Evolutionary conservation across 37 sponge, comb jelly and placozoan species (phyloP), one percentile per base, ranked within the genome.

Genomic region (Mnemiopsis leidyi): DNA sequence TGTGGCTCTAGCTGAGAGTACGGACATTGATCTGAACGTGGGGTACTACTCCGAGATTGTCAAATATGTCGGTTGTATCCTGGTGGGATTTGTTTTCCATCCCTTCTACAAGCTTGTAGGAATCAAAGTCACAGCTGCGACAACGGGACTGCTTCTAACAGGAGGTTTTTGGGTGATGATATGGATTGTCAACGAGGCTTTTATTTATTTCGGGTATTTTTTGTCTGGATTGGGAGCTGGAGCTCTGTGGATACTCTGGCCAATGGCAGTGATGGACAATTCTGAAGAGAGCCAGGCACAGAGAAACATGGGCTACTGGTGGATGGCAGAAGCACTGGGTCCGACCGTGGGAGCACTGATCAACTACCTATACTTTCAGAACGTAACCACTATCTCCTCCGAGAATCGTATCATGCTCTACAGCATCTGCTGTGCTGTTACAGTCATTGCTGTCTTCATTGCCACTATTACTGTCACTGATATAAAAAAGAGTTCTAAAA

Each of bases 251-350:
- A 69, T 69, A 5, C 7, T 69, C n/a, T 69, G 73, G 73, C 73
- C 73, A 3, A 69, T 69, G 73, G 73, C 21, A n/a, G 29, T 69
- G 28, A 69, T 69, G 28, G 21, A 69, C 73, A 69, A 69, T 25
- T 69, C 73, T 5, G 73, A 69, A 3, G 73, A 5, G 3, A 25
- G 73, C 28, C 9, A 23, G 73, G 1, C 29, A 16, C 73, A 69
- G 73, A 28, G n/a, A 25, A 69, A 69, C n/a, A 69, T 69, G 73
- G 73, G 73, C 24, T 21, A 28, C 73, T 69, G 73, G 73, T 69
- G 24, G 24, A 28, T 25, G 28, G 24, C 28, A 28, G 73, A 28
- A 3, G 7, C 73, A 16, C n/a, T 69, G n/a, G 73, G 73, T 3
- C 2, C 21, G 28, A 20, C 21, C 23, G 29, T 69, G 1, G 73